These are phyloP conservation scores for Melieria crassipennis DNA, from an alignment of 2,888 invertebrate genomes.

Conservation along the genomic window DNA sequence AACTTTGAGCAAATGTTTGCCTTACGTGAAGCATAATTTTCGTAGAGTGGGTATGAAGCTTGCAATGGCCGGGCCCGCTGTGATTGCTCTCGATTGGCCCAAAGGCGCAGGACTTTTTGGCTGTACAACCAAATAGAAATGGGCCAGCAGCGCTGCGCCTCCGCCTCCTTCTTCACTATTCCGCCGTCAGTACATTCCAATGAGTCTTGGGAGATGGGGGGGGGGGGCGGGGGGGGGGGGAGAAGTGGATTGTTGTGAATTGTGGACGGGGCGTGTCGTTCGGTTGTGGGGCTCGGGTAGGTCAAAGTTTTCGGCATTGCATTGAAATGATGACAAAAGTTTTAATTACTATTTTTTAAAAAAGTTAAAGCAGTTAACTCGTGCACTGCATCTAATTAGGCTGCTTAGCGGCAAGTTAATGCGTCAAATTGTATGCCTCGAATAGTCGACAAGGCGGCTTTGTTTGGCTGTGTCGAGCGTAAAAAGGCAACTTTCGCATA, in stretches of 20 bases:
- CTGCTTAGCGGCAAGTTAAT: slow-evolving; percentile 37
- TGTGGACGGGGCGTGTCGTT: not conserved
- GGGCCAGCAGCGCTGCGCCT: too few relatives aligned
- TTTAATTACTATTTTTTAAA: slow-evolving; percentile 54
- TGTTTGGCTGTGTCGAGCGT: too few relatives aligned
- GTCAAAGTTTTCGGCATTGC: slow-evolving; percentile 18
- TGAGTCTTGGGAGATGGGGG: not conserved
- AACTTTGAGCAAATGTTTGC: slow-evolving; percentile 49
- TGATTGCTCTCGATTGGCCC: too few relatives aligned
- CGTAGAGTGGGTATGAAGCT: not conserved
- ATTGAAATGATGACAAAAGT: slow-evolving; percentile 55
- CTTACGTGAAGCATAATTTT: slow-evolving; percentile 44
- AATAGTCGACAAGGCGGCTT: too few relatives aligned
- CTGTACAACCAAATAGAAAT: too few relatives aligned
- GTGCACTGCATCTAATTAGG: slow-evolving; percentile 61
- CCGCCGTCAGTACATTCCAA: not conserved
- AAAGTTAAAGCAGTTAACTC: slow-evolving; percentile 58
- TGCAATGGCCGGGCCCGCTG: too few relatives aligned
- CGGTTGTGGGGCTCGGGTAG: not conserved
- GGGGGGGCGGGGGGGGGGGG: not conserved
- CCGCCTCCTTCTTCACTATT: too few relatives aligned
- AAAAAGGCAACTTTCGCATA: too few relatives aligned
- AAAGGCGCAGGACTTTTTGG: too few relatives aligned
- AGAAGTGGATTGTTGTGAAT: not conserved
- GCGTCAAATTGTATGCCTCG: not conserved